Evolutionary conservation across 1,140 invertebrate genomes (phyloP).

Genomic region (Tetramorium alpestre): DNA sequence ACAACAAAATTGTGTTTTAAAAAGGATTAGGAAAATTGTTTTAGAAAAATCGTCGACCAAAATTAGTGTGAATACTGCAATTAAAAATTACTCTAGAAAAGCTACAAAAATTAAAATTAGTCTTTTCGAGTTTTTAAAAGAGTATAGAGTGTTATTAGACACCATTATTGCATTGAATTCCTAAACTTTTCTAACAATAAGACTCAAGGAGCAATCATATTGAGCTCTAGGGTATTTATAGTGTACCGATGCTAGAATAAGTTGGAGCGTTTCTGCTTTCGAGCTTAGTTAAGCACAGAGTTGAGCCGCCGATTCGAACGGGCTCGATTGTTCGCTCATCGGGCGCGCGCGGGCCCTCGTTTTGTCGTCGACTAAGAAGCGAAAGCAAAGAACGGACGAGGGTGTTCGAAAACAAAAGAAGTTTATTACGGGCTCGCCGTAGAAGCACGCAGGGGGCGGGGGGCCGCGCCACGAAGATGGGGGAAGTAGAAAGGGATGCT

Average conservation of each 20-base stretch:
- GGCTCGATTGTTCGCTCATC: slow-evolving; percentile 15
- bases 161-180: neutral
- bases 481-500: slow-evolving; percentile 32
- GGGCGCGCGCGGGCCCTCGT: neutral
- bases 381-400: slow-evolving; percentile 53
- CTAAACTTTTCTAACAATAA: neutral
- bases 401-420: slow-evolving; percentile 76
- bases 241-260: neutral
- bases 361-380: slow-evolving; percentile 41
- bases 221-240: too few relatives aligned
- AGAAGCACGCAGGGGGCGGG: neutral
- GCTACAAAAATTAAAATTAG: neutral
- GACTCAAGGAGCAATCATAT: neutral
- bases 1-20: neutral
- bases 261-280: neutral
- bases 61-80: neutral
- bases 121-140: neutral
- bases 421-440: slow-evolving; percentile 70
- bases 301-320: neutral
- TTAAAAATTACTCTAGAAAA: neutral
- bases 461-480: slow-evolving; percentile 29
- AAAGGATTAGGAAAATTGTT: neutral
- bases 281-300: slow-evolving; percentile 12
- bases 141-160: neutral
- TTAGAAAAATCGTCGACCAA: neutral